Conservation (phyloP, 2,797 vertebrate genomes). For the Gouania willdenowi region DNA sequence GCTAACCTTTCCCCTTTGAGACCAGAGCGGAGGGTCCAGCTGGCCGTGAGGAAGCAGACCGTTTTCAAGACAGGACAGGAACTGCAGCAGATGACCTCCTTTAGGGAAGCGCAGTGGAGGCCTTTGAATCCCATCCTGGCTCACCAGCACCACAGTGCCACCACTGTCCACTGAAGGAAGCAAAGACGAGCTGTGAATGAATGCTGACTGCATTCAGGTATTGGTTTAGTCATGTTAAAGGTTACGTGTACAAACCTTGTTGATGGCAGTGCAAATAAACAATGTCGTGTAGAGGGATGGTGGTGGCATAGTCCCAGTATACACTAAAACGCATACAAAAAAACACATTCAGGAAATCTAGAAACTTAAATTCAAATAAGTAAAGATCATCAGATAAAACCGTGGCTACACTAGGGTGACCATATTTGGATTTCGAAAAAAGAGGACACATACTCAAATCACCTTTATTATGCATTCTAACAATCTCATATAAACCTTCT, state of each 20-base stretch:
- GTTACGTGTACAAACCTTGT: constrained; percentile 79
- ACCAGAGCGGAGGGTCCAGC: constrained; percentile 97
- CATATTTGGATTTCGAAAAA: too few species aligned
- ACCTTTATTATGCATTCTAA: too few species aligned
- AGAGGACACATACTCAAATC: too few species aligned
- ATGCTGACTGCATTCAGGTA: too few species aligned
- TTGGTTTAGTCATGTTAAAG: neutral
- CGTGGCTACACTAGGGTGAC: too few species aligned
- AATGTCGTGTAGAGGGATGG: constrained; percentile 92
- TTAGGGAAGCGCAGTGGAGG: constrained; percentile 89
- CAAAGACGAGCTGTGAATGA: neutral
- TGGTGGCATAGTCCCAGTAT: constrained; percentile 99
- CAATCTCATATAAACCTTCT: too few species aligned
- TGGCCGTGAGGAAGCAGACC: constrained; percentile 94
- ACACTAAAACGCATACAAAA: constrained; percentile 75
- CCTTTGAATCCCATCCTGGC: constrained; percentile 96
- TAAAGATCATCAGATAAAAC: too few species aligned
- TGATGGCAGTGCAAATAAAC: constrained; percentile 98
- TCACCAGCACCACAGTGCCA: constrained; percentile 94
- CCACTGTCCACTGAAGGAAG: constrained; percentile 88
- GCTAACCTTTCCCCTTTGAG: constrained; percentile 93
- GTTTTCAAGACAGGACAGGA: constrained; percentile 95
- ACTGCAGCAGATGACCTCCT: constrained; percentile 94
- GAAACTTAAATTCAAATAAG: neutral
- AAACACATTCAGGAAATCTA: constrained; percentile 3